Evolutionary conservation across 92 coral and sea anemone species (phyloP).

Genomic region (Paragorgia papillata): DNA sequence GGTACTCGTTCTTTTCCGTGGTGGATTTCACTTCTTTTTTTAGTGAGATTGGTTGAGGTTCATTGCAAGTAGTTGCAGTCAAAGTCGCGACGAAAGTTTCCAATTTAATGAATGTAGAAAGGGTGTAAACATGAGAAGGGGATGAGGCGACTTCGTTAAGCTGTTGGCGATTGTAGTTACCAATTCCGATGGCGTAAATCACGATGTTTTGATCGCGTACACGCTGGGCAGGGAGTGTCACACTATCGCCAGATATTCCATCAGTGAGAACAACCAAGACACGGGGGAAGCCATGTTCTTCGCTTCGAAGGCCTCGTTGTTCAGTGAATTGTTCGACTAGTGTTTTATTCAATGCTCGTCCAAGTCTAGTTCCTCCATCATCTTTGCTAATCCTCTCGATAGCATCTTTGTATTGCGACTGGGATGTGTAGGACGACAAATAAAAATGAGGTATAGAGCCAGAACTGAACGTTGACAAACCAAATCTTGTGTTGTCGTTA

Average conservation of each 20-base stretch:
- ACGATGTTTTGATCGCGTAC: conserved; percentile 36
- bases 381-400: neutral
- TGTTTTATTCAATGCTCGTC: conserved; percentile 15
- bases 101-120: conserved; percentile 21
- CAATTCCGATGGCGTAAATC: conserved; percentile 49
- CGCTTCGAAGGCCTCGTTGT: conserved; percentile 19
- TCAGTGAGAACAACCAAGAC: conserved; percentile 47
- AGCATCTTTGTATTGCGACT: conserved; percentile 30
- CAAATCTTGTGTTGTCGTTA: conserved; percentile 41
- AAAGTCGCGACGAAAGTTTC: conserved; percentile 3
- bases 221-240: conserved; percentile 20
- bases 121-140: conserved; percentile 29
- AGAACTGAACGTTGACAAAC: conserved; percentile 39
- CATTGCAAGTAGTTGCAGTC: neutral
- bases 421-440: conserved; percentile 33
- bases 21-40: conserved; percentile 17
- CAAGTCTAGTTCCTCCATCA: conserved; percentile 29
- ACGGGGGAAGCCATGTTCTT: conserved; percentile 37
- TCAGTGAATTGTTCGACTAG: conserved; percentile 41
- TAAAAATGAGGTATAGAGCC: neutral
- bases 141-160: conserved; percentile 39
- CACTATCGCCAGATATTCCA: conserved; percentile 24
- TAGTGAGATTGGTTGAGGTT: conserved; percentile 30
- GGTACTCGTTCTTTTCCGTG: conserved; percentile 12
- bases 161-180: conserved; percentile 17